Percentiles rank a stretch among this genome's conserved stretches.
phyloP scores from a whole-genome alignment of 2,888 invertebrate genomes.

The Noctuana brunneofusca region DNA sequence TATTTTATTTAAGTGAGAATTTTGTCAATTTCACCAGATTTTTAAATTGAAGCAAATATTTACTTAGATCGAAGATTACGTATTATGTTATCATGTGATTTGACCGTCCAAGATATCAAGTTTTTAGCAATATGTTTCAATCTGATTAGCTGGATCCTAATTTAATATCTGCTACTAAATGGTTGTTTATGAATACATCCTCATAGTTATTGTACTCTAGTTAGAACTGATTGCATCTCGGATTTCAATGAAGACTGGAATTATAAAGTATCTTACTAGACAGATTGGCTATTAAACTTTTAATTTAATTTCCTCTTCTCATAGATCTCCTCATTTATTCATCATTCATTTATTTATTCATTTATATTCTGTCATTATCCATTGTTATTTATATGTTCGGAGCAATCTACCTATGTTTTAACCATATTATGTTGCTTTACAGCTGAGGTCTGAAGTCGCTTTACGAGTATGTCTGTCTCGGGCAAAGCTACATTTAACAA shows the following conservation, averaged over 20 bases:
- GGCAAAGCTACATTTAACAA: too few species aligned
- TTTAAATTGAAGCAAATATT: too few species aligned
- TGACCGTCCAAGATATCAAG: too few species aligned
- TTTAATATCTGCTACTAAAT: background rate
- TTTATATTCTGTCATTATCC: background rate
- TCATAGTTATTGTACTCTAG: constrained; percentile 5
- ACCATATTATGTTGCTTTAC: too few species aligned
- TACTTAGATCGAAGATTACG: too few species aligned
- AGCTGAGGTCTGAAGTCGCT: too few species aligned
- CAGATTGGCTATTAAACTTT: constrained; percentile 3
- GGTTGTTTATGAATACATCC: background rate
- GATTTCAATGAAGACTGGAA: background rate
- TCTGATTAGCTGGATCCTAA: background rate
- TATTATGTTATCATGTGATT: too few species aligned
- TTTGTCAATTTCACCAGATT: too few species aligned
- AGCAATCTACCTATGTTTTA: too few species aligned
- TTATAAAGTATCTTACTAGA: constrained; percentile 8
- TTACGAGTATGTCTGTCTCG: too few species aligned
- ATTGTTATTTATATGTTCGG: background rate
- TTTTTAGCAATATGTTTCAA: background rate
- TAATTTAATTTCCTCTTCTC: background rate
- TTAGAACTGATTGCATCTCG: constrained; percentile 14
- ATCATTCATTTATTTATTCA: too few species aligned
- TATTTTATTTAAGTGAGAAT: too few species aligned
- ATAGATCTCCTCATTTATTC: background rate